A percentile compares a stretch with the other conserved stretches of the same genome.
phyloP scores from a whole-genome alignment of 2,113 vertebrate species.

The Tricholaema leucomelas region DNA sequence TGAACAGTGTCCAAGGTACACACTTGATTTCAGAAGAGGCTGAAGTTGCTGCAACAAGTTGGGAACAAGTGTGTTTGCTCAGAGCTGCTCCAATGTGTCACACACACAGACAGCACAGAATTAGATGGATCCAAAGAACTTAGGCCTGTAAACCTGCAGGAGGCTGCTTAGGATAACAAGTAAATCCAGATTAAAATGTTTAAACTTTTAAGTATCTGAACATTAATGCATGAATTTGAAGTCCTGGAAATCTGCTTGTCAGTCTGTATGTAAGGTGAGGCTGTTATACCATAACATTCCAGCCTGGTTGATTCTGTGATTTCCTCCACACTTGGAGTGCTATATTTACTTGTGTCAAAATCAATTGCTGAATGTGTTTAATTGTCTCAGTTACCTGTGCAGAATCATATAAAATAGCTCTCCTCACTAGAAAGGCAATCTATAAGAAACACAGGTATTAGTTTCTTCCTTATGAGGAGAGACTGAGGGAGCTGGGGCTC shows the following conservation, averaged over 20 bases:
- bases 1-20: background rate
- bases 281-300: background rate
- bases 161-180: constrained; percentile 62
- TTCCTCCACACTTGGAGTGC: background rate
- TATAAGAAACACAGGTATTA: background rate
- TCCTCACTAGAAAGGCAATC: background rate
- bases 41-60: background rate
- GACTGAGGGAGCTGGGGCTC: too few species aligned
- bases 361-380: background rate
- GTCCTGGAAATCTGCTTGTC: background rate
- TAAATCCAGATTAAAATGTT: constrained; percentile 67
- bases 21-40: background rate
- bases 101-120: background rate
- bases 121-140: constrained; percentile 31
- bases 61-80: background rate
- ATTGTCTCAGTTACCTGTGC: background rate
- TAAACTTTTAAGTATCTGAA: constrained; percentile 38
- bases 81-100: background rate
- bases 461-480: too few species aligned
- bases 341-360: background rate
- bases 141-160: constrained; percentile 59
- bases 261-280: background rate
- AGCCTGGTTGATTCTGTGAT: too few species aligned
- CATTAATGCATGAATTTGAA: background rate
- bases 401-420: background rate